Conservation (phyloP, 2,888 invertebrate genomes). For the Leptopilina myrica region DNA sequence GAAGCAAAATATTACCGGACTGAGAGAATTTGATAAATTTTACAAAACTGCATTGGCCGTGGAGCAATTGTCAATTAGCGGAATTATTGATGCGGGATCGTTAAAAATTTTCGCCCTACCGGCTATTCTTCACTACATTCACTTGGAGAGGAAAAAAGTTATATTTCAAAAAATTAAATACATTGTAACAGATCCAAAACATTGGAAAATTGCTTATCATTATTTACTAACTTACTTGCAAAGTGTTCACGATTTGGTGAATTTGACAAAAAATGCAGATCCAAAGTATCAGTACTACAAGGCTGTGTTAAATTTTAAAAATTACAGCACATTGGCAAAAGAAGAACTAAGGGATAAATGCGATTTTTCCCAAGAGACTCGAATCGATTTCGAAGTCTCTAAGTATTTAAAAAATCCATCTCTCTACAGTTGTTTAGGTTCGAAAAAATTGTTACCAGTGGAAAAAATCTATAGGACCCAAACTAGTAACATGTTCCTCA, state of each 20-base stretch:
- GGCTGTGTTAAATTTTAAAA: conserved; percentile 2
- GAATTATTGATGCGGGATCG: background rate
- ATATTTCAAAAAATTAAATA: background rate
- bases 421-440: no score
- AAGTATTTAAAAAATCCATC: no score
- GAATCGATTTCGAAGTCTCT: no score
- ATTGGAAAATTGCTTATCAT: background rate
- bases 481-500: no score
- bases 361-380: no score
- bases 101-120: background rate
- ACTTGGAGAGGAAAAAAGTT: background rate
- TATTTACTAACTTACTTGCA: background rate
- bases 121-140: background rate
- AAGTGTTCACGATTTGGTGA: background rate
- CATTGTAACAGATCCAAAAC: background rate
- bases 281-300: background rate
- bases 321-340: background rate
- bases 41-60: background rate
- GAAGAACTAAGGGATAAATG: no score
- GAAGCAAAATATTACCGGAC: no score
- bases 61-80: background rate
- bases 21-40: background rate
- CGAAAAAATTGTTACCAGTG: no score
- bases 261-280: background rate
- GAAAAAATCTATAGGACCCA: no score